Base-by-base conservation (phyloP, 1,140 invertebrate species). In the Amyelois transitella region DNA sequence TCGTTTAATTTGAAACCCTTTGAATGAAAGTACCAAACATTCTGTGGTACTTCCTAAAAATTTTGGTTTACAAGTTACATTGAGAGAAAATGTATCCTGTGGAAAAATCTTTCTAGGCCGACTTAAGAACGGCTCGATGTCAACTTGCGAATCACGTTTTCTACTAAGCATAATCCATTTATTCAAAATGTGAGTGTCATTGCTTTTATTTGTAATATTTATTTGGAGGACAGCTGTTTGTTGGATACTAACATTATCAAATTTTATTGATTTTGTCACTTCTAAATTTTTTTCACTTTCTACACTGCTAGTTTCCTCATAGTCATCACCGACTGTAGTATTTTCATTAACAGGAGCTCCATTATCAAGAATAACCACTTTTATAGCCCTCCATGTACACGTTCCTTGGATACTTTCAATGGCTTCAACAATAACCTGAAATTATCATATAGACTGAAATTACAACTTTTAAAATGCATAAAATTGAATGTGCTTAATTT, bases 401-500 rank as follows among this genome's bases (percentile, higher is more conserved):
- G 58, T 51, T 12, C 86, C 88, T 85, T 94, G 93, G 57, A 91
- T 90, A 75, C 93, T 94, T 81, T 94, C 93, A 59, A 94, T 92
- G 18, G 90, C 88, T 67, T 93, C 91, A 10, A 89, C 87, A 49
- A 90, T 68, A 12, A 93, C 91, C 88, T 89, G 61, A 10, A 62
- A 75, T 32, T 18, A 52, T 45, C 19, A 44, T 32, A 6, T 18
- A 14, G 6, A 45, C 19, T 45, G 4, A 24, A 24, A 8, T 24
- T 5, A 24, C 22, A 24, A 5, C 4, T 24, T 24, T n/a, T n/a
- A n/a, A n/a, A n/a, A n/a, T n/a, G n/a, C n/a, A n/a, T n/a, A n/a
- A n/a, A n/a, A n/a, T n/a, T n/a, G n/a, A n/a, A n/a, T n/a, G n/a
- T n/a, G n/a, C n/a, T n/a, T n/a, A n/a, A n/a, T n/a, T n/a, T n/a